A percentile compares a stretch with the other conserved stretches of the same genome.
Conservation (phyloP, 2,797 vertebrate species). For the Lithobates sylvaticus region DNA sequence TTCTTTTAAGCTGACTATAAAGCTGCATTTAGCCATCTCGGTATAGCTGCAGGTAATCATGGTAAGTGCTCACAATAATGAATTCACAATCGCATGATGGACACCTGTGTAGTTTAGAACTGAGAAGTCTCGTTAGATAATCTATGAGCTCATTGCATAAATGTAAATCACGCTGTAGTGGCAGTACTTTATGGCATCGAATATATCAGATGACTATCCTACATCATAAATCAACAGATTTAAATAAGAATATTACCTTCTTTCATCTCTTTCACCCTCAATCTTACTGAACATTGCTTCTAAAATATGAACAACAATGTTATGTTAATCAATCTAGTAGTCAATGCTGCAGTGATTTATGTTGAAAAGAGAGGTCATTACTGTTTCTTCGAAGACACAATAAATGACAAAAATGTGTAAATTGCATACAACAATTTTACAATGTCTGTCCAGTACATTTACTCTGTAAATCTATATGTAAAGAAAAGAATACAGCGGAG, state of each 20-base stretch:
- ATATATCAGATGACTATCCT: neutral
- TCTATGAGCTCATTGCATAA: conserved; percentile 5
- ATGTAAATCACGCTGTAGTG: neutral
- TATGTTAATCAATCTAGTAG: neutral
- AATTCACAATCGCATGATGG: neutral
- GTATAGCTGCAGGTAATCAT: conserved; percentile 7
- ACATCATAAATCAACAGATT: neutral
- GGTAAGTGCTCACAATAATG: conserved; percentile 15
- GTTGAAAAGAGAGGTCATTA: neutral
- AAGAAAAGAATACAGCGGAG: neutral
- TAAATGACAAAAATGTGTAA: neutral
- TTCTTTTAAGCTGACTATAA: neutral
- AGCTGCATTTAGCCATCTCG: conserved; percentile 6
- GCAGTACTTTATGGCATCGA: neutral
- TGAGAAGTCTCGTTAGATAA: neutral
- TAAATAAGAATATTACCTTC: neutral
- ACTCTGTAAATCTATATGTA: too few species aligned
- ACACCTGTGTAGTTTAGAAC: neutral
- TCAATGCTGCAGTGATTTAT: neutral
- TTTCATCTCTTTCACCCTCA: neutral
- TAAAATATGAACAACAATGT: neutral
- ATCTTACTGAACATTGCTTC: neutral
- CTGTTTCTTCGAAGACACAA: neutral
- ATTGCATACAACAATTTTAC: neutral
- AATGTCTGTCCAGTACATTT: neutral